phyloP scores from a whole-genome alignment of 2,888 invertebrate genomes.

The Tyria jacobaeae region DNA sequence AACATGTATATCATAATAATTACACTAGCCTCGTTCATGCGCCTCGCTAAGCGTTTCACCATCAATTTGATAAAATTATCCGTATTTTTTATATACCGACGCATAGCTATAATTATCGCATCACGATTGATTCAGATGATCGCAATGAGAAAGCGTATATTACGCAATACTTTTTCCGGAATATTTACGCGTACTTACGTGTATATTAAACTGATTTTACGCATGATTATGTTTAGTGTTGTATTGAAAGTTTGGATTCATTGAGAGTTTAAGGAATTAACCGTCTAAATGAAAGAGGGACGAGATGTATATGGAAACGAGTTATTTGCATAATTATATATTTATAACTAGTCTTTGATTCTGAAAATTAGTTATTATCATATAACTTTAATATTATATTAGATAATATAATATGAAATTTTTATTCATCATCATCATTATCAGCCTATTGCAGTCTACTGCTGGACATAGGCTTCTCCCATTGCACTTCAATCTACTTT shows the following conservation, averaged over 20 bases:
- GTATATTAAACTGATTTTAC: constrained; percentile 19
- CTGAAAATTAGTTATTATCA: too few species aligned
- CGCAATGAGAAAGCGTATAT: constrained; percentile 31
- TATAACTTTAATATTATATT: too few species aligned
- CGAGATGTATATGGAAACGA: not conserved
- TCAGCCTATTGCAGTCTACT: too few species aligned
- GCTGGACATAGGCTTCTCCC: too few species aligned
- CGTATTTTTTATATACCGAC: constrained; percentile 12
- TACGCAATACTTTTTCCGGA: constrained; percentile 23
- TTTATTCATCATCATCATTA: too few species aligned
- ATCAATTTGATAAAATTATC: constrained; percentile 30
- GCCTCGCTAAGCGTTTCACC: not conserved
- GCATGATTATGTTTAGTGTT: constrained; percentile 12
- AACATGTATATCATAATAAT: constrained; percentile 15
- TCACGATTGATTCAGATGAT: constrained; percentile 21
- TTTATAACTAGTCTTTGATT: too few species aligned
- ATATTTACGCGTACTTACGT: constrained; percentile 25
- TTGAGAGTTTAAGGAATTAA: not conserved
- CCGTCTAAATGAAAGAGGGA: not conserved
- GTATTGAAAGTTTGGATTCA: constrained; percentile 15
- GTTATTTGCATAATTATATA: too few species aligned
- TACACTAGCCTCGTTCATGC: constrained; percentile 6
- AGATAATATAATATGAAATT: too few species aligned
- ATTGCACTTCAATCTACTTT: too few species aligned
- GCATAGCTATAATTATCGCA: constrained; percentile 26